Percentiles rank a stretch among this genome's conserved stretches.
Evolutionary conservation across 1,140 invertebrate genomes (phyloP).

Genomic region (Leptopilina boulardi): DNA sequence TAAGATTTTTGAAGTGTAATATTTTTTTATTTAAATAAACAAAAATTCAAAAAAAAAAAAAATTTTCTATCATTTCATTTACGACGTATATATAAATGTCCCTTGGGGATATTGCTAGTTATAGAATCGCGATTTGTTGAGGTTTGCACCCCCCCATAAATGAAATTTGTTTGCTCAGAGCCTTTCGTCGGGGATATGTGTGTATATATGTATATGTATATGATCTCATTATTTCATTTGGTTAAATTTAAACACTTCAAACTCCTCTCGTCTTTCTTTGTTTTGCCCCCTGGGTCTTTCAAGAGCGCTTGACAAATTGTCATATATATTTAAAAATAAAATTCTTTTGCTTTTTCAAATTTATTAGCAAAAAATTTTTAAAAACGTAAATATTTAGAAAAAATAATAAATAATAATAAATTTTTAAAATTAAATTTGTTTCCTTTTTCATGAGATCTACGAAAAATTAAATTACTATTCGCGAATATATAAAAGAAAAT

Average conservation of each 20-base stretch:
- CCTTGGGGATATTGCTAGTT: slow-evolving; percentile 33
- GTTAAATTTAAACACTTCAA: slow-evolving; percentile 67
- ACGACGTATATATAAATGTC: neutral
- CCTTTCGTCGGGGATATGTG: slow-evolving; percentile 59
- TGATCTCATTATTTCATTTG: slow-evolving; percentile 71
- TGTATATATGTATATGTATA: too few species aligned
- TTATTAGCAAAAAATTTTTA: neutral
- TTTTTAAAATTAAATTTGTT: too few species aligned
- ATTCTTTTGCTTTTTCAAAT: neutral
- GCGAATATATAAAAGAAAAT: slow-evolving; percentile 34
- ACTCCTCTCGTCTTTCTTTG: neutral
- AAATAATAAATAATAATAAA: too few species aligned
- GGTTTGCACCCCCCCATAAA: slow-evolving; percentile 33
- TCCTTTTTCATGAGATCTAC: too few species aligned
- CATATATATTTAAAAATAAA: neutral
- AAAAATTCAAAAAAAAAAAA: neutral
- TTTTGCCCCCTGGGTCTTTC: neutral
- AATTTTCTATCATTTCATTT: slow-evolving; percentile 1
- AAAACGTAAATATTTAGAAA: too few species aligned
- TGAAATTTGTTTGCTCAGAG: slow-evolving; percentile 62
- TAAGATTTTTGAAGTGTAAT: too few species aligned
- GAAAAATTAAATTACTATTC: too few species aligned
- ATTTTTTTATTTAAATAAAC: neutral
- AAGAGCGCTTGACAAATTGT: slow-evolving; percentile 1
- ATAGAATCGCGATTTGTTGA: slow-evolving; percentile 61